Percentiles rank a stretch among this genome's conserved stretches.
These are phyloP conservation scores for Nyctibius bracteatus DNA, from an alignment of 2,113 vertebrate species.

Conservation along the genomic window DNA sequence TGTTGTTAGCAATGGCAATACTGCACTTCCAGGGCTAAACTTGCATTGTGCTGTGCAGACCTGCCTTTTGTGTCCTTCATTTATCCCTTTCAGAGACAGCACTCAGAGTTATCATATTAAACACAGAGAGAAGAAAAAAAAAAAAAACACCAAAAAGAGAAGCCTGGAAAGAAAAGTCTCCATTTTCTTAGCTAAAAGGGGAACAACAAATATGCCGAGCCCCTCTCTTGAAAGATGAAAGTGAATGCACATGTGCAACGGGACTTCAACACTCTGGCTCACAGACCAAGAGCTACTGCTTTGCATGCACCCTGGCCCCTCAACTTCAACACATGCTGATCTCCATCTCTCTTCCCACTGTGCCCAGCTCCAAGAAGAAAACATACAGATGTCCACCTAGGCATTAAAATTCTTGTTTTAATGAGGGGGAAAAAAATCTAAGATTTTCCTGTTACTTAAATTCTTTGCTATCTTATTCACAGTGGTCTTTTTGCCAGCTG, in stretches of 20 bases:
- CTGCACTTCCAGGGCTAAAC: background rate
- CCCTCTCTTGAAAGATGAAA: background rate
- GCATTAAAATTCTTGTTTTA: background rate
- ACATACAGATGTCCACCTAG: background rate
- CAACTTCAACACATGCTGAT: accelerated
- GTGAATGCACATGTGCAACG: background rate
- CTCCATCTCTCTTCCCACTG: background rate
- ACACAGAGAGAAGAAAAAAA: accelerated
- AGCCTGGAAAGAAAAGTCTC: background rate
- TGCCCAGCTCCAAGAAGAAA: background rate
- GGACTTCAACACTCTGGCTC: background rate
- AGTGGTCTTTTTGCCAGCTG: background rate
- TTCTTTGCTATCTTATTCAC: background rate
- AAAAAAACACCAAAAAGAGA: background rate
- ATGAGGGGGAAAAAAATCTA: too few species aligned
- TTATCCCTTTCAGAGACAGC: background rate
- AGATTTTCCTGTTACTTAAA: background rate
- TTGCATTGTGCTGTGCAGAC: background rate
- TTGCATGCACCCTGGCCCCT: background rate
- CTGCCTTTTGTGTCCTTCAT: background rate
- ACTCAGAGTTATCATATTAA: background rate
- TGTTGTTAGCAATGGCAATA: background rate
- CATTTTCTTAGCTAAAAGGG: background rate
- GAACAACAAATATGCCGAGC: background rate
- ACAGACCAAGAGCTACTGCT: background rate